Evolutionary conservation across 2,113 vertebrate genomes (phyloP), one percentile per base, ranked within the genome.

Genomic region (Cyprinodon brontotheroides): DNA sequence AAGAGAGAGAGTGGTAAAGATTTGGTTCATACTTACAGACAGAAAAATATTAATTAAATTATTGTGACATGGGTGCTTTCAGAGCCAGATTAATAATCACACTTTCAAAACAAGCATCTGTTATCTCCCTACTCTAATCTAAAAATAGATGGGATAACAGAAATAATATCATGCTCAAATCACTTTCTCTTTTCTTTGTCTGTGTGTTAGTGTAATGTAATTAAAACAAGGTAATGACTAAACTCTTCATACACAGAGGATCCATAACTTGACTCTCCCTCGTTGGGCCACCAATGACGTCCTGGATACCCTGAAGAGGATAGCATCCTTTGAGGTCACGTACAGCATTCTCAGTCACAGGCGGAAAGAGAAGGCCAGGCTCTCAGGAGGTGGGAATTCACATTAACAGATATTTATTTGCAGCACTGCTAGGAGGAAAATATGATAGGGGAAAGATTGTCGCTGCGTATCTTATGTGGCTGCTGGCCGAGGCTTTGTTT

Each of bases 231-330:
- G 36, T 14, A 68, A 83, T 61, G 41, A 61, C 50, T 20, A 65
- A 81, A 75, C 43, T 72, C 82, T 74, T 74, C 48, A 61, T 48
- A 41, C 65, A 80, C 83, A 94, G 96, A 73, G 11, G 78, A 89
- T 94, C 85, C 96, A 98, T 91, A 96, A 97, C 80, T 93, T 95
- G 72, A 92, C 93, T 62, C 87, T 96, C 59, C 96, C 96, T 57
- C 76, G 50, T 77, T 97, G 96, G 96, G 96, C 93, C 82, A 95
- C 93, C 1, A 72, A 83, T 64, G 93, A 94, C 0, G 77, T 93
- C 50, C 91, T 96, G 17, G 14, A 79, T 15, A 95, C 93, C 82
- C 87, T 98, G 91, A 91, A 81, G 92, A 86, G 92, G 80, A 82
- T 97, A 7, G 90, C 95, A 70, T 94, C 95, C 72, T 90, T 96